Evolutionary conservation across 1,140 invertebrate genomes (phyloP), one percentile per base, ranked within the genome.

Genomic region (Maniola jurtina): DNA sequence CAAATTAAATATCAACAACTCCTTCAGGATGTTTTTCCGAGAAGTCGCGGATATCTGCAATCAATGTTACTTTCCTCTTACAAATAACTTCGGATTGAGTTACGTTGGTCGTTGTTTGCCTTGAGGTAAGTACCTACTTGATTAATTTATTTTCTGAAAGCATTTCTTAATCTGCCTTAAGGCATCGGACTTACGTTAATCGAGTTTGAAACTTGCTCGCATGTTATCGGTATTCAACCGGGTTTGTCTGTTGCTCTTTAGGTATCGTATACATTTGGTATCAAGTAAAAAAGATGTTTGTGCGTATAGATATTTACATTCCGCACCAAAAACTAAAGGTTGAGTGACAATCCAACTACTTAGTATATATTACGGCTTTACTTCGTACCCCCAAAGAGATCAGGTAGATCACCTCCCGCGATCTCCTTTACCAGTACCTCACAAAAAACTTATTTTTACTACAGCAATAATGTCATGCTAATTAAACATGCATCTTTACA

Each of bases 1-100:
- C 48, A 2, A 8, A 50, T 8, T 16, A 16, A 50, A 15, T 50
- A 15, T 16, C 5, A 50, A 14, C 47, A 34, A 55, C 4, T 2
- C 5, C 6, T n/a, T 55, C 6, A 35, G 6, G 34, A 35, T 35
- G 2, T 55, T n/a, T 35, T 35, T 10, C 54, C 15, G 54, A 38
- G 34, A 69, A 64, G 16, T 61, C 58, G 50, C 33, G 48, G 36
- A 52, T 68, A 63, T 54, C 60, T 63, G 36, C 61, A 68, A 68
- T 60, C 57, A 68, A 62, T 62, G 55, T 36, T 61, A 67, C 56
- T 55, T 68, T 35, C 56, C 42, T 52, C 63, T 36, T 45, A 59
- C 36, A 63, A 55, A 40, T 15, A 59, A 45, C 25, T 34, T 65
- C 35, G 35, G 60, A 61, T 16, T 50, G 15, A 16, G 57, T 40